These are phyloP conservation scores for Mycalesis mineus DNA, from an alignment of 2,888 invertebrate genomes.

Conservation along the genomic window DNA sequence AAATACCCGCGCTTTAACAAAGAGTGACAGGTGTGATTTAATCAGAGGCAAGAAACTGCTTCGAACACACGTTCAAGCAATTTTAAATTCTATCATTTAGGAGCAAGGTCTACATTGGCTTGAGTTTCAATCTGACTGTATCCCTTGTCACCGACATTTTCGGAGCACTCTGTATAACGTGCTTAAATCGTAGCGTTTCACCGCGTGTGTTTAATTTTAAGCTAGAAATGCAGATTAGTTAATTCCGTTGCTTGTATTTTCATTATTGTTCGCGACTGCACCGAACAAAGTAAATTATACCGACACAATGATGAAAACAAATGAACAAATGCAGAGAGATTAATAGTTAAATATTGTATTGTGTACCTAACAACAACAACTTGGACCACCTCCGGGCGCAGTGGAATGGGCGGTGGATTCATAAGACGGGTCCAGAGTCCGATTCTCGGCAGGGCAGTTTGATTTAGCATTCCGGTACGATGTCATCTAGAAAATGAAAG, in stretches of 20 bases:
- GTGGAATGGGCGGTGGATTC: no score
- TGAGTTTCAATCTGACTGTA: not conserved
- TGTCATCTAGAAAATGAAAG: no score
- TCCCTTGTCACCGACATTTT: constrained; percentile 1
- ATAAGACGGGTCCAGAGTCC: no score
- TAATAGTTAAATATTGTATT: no score
- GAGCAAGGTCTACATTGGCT: not conserved
- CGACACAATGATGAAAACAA: not conserved
- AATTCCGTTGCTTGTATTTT: not conserved
- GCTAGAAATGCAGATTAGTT: constrained; percentile 2
- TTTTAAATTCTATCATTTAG: not conserved
- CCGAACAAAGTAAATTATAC: not conserved
- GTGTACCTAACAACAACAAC: no score
- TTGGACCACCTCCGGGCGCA: no score
- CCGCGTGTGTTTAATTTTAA: constrained; percentile 5
- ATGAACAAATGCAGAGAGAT: no score
- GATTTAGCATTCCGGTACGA: no score
- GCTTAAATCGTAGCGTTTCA: not conserved
- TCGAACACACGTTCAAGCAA: not conserved
- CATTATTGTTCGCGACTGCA: not conserved
- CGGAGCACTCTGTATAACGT: not conserved
- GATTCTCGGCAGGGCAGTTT: no score
- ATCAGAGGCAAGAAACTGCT: not conserved
- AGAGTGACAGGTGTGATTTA: constrained; percentile 7
- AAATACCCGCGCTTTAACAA: not conserved